A percentile compares a stretch with the other conserved stretches of the same genome.
phyloP scores from a whole-genome alignment of 1,140 invertebrate species.

The Babylonia areolata region DNA sequence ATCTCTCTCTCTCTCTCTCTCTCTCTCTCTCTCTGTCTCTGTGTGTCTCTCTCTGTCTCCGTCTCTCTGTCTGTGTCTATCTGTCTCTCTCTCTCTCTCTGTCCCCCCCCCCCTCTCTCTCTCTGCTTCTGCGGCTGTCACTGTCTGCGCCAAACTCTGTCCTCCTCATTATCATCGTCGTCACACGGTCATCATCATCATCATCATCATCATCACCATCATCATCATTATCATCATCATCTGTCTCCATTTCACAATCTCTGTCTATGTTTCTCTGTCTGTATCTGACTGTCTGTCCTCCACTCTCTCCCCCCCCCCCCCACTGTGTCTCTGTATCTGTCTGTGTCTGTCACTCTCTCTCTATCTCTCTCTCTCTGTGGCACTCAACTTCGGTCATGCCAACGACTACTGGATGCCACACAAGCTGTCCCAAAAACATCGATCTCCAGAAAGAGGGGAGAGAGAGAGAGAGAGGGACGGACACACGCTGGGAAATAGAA shows the following conservation, averaged over 20 bases:
- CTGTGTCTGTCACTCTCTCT: not conserved
- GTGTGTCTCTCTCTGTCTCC: not conserved
- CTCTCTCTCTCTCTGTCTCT: not conserved
- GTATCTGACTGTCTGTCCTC: not conserved
- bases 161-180: no score
- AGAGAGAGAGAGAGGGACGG: not conserved
- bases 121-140: not conserved
- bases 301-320: not conserved
- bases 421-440: conserved; percentile 1
- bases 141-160: not conserved
- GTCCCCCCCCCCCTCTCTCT: not conserved
- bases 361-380: not conserved
- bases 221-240: no score
- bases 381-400: not conserved
- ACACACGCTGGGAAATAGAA: not conserved
- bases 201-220: no score
- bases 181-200: no score
- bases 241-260: no score
- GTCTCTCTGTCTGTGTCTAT: not conserved
- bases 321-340: not conserved
- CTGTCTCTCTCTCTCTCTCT: not conserved
- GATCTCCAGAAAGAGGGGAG: not conserved
- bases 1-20: not conserved
- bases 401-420: not conserved
- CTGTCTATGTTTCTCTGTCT: not conserved